Evolutionary conservation across 1,140 invertebrate genomes (phyloP).

Genomic region (Drosophila pruinosa): DNA sequence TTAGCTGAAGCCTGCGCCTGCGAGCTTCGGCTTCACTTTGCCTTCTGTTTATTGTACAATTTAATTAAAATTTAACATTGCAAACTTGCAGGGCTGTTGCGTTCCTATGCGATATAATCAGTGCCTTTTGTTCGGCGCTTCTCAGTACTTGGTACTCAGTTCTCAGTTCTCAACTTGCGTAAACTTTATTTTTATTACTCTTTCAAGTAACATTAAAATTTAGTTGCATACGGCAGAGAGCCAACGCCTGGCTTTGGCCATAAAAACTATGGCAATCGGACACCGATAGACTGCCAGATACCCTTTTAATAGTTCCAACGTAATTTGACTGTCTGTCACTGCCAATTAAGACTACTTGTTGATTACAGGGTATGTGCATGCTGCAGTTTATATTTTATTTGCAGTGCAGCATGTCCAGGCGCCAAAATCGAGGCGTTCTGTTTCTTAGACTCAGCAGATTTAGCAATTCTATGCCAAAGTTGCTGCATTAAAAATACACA

Average conservation of each 20-base stretch:
- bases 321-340: background rate
- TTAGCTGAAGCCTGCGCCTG: background rate
- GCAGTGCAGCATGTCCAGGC: conserved; percentile 30
- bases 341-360: background rate
- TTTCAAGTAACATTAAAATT: conserved; percentile 81
- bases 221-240: conserved; percentile 62
- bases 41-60: conserved; percentile 46
- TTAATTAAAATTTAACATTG: conserved; percentile 76
- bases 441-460: conserved; percentile 79
- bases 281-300: background rate
- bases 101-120: conserved; percentile 57
- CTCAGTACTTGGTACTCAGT: background rate
- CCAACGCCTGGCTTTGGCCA: conserved; percentile 19
- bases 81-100: conserved; percentile 41
- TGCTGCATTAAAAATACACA: conserved; percentile 79
- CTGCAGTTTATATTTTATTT: conserved; percentile 77
- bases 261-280: conserved; percentile 34
- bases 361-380: conserved; percentile 37
- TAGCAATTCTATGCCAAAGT: conserved; percentile 78
- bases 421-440: conserved; percentile 32
- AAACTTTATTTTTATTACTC: conserved; percentile 80
- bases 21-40: conserved; percentile 9
- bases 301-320: background rate
- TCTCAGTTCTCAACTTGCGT: conserved; percentile 64
- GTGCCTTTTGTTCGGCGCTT: conserved; percentile 44